phyloP scores from a whole-genome alignment of 2,888 invertebrate species.

The Taphrorychus bicolor region DNA sequence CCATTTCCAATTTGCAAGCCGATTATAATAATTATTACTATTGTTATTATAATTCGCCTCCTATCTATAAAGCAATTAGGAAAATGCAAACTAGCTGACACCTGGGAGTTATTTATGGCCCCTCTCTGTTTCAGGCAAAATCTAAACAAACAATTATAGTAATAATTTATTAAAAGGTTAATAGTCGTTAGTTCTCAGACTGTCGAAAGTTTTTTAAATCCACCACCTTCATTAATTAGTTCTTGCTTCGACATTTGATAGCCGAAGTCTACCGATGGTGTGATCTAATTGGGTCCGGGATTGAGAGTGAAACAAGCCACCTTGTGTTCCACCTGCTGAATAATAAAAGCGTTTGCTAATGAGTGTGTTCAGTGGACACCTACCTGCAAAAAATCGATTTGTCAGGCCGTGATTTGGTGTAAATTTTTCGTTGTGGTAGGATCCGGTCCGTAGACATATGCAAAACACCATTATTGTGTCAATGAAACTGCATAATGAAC shows the following conservation, averaged over 20 bases:
- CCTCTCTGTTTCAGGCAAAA: not conserved
- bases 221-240: not conserved
- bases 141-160: not conserved
- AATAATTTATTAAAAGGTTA: not conserved
- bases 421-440: not conserved
- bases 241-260: too few species aligned
- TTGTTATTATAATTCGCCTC: not conserved
- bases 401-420: not conserved
- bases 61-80: not conserved
- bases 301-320: not conserved
- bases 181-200: not conserved
- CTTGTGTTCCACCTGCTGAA: constrained; percentile 24
- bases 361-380: constrained; percentile 22
- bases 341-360: constrained; percentile 29
- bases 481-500: not conserved
- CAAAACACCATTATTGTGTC: not conserved
- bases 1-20: not conserved
- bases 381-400: constrained; percentile 5
- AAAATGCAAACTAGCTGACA: not conserved
- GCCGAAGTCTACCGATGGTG: not conserved
- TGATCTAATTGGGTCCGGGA: not conserved
- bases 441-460: not conserved
- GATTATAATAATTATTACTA: not conserved
- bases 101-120: not conserved
- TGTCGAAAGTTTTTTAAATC: not conserved